These are phyloP conservation scores for Channallabes apus DNA, from an alignment of 2,797 vertebrate species.

Conservation along the genomic window DNA sequence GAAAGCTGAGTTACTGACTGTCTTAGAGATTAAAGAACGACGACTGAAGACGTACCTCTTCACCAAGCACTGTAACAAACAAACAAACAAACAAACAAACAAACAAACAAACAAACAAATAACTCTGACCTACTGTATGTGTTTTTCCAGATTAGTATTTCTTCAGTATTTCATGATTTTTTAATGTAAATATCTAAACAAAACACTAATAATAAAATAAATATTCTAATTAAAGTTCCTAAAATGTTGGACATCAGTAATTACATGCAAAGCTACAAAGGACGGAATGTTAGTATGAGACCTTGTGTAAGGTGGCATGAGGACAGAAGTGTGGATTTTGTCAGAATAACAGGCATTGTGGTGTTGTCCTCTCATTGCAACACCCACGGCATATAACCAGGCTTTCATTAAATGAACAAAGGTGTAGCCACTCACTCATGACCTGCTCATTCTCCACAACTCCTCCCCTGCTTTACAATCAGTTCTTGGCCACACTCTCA, in stretches of 20 bases:
- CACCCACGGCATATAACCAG: neutral
- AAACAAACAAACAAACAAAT: neutral
- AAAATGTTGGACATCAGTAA: no score
- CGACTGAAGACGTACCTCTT: conserved; percentile 8
- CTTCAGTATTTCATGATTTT: neutral
- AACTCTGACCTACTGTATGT: neutral
- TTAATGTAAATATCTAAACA: neutral
- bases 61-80: neutral
- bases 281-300: neutral
- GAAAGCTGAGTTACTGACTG: neutral
- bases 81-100: neutral
- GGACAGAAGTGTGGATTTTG: neutral
- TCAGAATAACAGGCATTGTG: neutral
- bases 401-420: neutral
- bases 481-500: neutral
- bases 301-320: neutral
- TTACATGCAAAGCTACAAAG: neutral
- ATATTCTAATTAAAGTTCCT: neutral
- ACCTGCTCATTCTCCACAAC: neutral
- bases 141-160: no score
- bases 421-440: neutral
- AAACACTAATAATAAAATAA: neutral
- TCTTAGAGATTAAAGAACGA: neutral
- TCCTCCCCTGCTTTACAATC: neutral
- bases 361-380: neutral